These are phyloP conservation scores for Rhinichthys osculus DNA, from an alignment of 2,797 vertebrate species.

Conservation along the genomic window DNA sequence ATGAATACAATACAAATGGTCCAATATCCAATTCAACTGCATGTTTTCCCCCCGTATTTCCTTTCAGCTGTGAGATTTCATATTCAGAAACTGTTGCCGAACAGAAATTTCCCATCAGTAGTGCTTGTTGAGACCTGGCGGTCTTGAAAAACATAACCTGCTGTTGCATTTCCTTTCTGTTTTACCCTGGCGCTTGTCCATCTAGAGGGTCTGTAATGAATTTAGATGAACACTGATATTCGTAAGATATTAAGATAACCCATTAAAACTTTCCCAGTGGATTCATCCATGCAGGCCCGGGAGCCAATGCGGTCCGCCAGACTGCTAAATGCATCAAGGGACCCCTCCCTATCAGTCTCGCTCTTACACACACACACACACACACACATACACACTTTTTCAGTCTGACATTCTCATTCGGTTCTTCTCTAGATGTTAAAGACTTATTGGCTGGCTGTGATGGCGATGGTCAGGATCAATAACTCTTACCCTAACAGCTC, in stretches of 20 bases:
- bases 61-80: background rate
- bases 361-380: background rate
- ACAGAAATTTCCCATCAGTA: slow-evolving; percentile 2
- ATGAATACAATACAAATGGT: background rate
- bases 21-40: background rate
- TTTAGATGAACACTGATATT: slow-evolving; percentile 52
- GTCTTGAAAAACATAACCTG: slow-evolving; percentile 39
- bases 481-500: slow-evolving; percentile 36
- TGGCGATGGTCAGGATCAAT: slow-evolving; percentile 44
- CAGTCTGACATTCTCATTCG: slow-evolving; percentile 13
- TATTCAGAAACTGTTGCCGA: background rate
- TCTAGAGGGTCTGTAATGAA: slow-evolving; percentile 44
- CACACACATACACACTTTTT: background rate
- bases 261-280: slow-evolving; percentile 46
- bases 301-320: slow-evolving; percentile 33
- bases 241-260: slow-evolving; percentile 45
- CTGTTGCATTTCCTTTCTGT: slow-evolving; percentile 9
- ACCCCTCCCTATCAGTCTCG: slow-evolving; percentile 14
- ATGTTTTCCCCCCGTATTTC: background rate
- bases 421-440: slow-evolving; percentile 48
- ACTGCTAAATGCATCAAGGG: slow-evolving; percentile 44
- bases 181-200: slow-evolving; percentile 30
- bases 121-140: slow-evolving; percentile 39
- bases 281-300: slow-evolving; percentile 39
- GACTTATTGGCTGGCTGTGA: slow-evolving; percentile 36